These are phyloP conservation scores for Mnemiopsis leidyi DNA, from an alignment of 37 sponge, comb jelly and placozoan genomes.

Conservation along the genomic window DNA sequence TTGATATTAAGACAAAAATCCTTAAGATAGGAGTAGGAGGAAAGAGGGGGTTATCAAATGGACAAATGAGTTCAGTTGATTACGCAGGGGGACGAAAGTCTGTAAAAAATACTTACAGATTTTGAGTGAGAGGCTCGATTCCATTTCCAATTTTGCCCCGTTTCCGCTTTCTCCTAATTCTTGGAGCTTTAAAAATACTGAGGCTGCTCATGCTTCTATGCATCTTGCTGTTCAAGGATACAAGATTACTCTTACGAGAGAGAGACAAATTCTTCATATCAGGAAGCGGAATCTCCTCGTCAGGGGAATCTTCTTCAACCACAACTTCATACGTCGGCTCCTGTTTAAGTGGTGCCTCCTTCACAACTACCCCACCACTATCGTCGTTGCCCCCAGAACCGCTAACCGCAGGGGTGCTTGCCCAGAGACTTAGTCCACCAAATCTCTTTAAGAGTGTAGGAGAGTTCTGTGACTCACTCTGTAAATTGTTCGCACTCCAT, in stretches of 20 bases:
- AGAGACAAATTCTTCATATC: not conserved
- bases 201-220: not conserved
- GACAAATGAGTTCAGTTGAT: no score
- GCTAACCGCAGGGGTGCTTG: not conserved
- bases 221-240: not conserved
- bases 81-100: no score
- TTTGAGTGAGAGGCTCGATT: not conserved
- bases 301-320: not conserved
- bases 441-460: not conserved
- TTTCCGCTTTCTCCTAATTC: conserved; percentile 12
- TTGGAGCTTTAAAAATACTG: not conserved
- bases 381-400: not conserved
- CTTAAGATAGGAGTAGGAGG: no score
- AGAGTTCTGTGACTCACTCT: not conserved
- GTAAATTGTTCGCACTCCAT: not conserved
- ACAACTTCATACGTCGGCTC: not conserved
- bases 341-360: not conserved
- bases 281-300: not conserved
- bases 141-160: not conserved
- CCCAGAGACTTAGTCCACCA: not conserved
- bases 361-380: not conserved
- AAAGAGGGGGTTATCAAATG: no score
- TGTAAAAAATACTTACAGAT: not conserved
- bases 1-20: no score
- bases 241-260: not conserved